Evolutionary conservation across 1,140 invertebrate genomes (phyloP), one percentile per base, ranked within the genome.

Genomic region (Paraescarpia echinospica): DNA sequence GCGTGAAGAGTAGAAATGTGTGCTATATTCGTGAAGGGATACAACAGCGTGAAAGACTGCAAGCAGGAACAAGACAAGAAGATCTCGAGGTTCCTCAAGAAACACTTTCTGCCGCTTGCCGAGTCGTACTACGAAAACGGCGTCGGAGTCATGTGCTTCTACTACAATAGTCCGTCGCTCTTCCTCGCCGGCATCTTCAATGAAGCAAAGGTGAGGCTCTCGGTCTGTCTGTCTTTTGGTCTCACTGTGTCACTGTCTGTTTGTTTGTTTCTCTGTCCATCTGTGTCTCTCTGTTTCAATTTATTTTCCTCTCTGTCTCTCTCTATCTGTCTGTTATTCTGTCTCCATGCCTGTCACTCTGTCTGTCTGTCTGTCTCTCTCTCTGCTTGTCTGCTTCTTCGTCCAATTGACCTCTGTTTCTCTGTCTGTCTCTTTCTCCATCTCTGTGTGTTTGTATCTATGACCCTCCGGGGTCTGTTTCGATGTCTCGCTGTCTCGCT

Each of bases 141-240:
- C 18, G 59, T 77, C 59, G 59, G 59, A 18, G 27, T 14, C 59
- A 77, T 77, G 59, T 2, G 18, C 22, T 77, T 77, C 59, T 77
- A 77, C 59, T 34, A 90, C 89, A 90, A 90, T n/a, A 91, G 34
- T 33, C 35, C 91, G 0, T 48, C 59, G 22, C 35, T 93, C 91
- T 48, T 89, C 89, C 41, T 91, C 48, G 22, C 77, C 51, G 35
- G 34, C 35, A 51, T 91, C 51, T 48, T 33, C 14, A 35, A 51
- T 48, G 2, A 92, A 35, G n/a, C 51, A 35, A 89, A 27, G 35
- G 77, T 91, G 90, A 4, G 59, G 33, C 89, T 91, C 33, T 33
- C 89, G 33, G 90, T 33, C 41, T 5, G 92, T 35, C 35, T 35
- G 77, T 92, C 89, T 89, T 5, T 59, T 89, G 31, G 12, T 89